Base-by-base conservation (phyloP, 2,113 vertebrate genomes). In the Cyanoramphus novaezelandiae region DNA sequence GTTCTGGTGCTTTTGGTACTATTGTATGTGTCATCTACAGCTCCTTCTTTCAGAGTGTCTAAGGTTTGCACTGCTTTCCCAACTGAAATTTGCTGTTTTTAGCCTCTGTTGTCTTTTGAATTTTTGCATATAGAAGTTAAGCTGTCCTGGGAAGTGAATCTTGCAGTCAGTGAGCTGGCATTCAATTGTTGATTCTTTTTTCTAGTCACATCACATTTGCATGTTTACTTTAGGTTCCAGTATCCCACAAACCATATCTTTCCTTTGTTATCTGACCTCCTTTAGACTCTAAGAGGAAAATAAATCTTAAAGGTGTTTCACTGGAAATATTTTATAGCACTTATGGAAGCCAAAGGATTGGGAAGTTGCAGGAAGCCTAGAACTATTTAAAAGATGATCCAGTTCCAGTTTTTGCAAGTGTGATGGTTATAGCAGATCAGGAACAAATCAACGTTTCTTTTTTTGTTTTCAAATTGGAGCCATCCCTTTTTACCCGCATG, bases 1-100 rank as follows among this genome's bases (percentile, higher is more conserved):
- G 21, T 39, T 67, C 15, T 80, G 33, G 17, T 2, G 3, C 9
- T 43, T 83, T 65, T 69, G 5, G 10, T 74, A 17, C 7, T n/a
- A n/a, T n/a, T 20, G 21, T 28, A 2, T 3, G 0, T 37, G 3
- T 52, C 28, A 23, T 1, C 8, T 43, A 8, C 2, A 9, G 4
- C 27, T 59, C 41, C 28, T 63, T 70, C 21, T 67, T 75, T 29
- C 3, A 17, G 27, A 14, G 41, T 47, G 12, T 55, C 63, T 68
- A 35, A 90, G 15, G 13, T 16, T 13, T 68, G 2, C 5, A 3
- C 10, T 82, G 33, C 44, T 28, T 82, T 41, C 50, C 41, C 21
- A 49, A 14, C 13, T 74, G 79, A 44, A 44, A 65, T 57, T n/a
- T 88, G 29, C 44, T 29, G 16, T 25, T 74, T 8, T 6, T 2